Conservation (phyloP, 2,113 vertebrate genomes). For the Halcyon senegalensis region DNA sequence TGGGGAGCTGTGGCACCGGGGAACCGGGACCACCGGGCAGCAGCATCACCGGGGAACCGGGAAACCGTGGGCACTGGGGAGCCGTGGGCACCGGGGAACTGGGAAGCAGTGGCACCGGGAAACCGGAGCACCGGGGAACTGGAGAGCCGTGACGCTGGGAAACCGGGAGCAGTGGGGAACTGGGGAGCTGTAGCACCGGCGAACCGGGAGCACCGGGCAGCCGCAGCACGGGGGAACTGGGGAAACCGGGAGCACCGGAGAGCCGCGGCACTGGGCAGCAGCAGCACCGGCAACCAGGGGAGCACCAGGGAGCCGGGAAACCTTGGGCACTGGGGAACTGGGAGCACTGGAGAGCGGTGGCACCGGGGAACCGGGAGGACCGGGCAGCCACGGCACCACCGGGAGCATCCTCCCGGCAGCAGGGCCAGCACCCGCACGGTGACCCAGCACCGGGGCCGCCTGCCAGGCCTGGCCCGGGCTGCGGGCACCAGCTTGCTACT, state of each 20-base stretch:
- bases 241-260: not conserved
- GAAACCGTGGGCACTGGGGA: not conserved
- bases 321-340: accelerated
- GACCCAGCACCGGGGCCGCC: not conserved
- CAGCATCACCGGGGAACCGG: not conserved
- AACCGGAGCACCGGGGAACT: not conserved
- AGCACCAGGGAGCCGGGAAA: not conserved
- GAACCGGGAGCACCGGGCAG: not conserved
- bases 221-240: not conserved
- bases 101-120: not conserved
- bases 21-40: not conserved
- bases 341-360: not conserved
- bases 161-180: not conserved
- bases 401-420: not conserved
- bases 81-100: not conserved
- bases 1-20: not conserved
- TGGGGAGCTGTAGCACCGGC: not conserved
- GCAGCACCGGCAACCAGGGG: too few relatives aligned
- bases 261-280: not conserved
- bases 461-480: not conserved
- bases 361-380: too few relatives aligned
- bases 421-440: not conserved
- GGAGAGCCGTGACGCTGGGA: not conserved
- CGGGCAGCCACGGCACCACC: not conserved
- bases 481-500: not conserved